Base-by-base conservation (phyloP, 2,888 invertebrate species). In the Abscondita cerata region DNA sequence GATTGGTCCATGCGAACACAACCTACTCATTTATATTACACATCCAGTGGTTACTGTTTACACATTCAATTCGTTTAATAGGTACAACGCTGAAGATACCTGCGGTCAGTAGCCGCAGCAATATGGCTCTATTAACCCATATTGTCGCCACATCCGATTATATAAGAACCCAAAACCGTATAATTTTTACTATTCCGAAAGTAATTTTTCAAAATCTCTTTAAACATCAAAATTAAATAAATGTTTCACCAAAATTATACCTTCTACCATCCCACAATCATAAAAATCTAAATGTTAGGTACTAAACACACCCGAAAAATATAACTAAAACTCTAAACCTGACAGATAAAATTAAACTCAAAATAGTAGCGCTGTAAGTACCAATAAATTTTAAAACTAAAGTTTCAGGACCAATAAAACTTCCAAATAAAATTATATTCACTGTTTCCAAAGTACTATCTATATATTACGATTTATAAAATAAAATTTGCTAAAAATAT, bases 1-100 rank as follows among this genome's bases (percentile, higher is more conserved):
- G 71, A 77, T 76, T 77, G 76, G 75, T 72, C 74, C 67, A 64
- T 65, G 70, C 61, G 65, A 72, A 70, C 72, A 73, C 76, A 70
- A 66, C 76, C 77, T 75, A 76, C 75, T 72, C 73, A 72, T 73
- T 72, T 68, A 72, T 70, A 73, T 71, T 70, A 70, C 64, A 67
- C 62, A 69, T 71, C 71, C 72, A 73, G 70, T 65, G 70, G 68
- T 72, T 68, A 68, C 65, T 71, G 71, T 73, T 73, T 73, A 71
- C 71, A 70, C 66, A 66, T 53, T 54, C 44, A 48, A 50, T 70
- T 70, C 48, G 46, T 51, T 62, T 56, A 62, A 55, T 60, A 48
- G 52, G 62, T 55, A 59, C 52, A 62, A 38, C 52, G 41, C 50
- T 55, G 41, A 51, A 20, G 41, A 59, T 52, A 63, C 55, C 34